Evolutionary conservation across 2,113 vertebrate genomes (phyloP), one percentile per base, ranked within the genome.

Genomic region (Passerina amoena): DNA sequence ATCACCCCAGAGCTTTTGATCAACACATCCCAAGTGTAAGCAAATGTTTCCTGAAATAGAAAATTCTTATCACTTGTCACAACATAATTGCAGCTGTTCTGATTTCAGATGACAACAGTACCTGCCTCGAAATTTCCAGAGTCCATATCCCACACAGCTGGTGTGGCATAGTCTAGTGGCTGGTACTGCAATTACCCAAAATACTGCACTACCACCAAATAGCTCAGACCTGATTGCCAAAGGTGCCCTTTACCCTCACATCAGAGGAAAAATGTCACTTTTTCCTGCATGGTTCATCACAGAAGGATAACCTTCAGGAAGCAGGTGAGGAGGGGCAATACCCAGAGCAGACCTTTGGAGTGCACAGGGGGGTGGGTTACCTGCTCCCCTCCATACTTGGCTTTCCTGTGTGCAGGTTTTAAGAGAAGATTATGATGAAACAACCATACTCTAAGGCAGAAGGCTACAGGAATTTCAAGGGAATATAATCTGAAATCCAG

Each of bases 1-100:
- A 66, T 94, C 82, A 90, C 37, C 31, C 53, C 48, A 56, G 70
- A 82, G 88, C 59, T 85, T 88, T 61, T 70, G 35, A 94, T 88
- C 90, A 90, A 88, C 94, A 92, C 64, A 77, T 92, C 44, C 16
- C 14, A 80, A 94, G 53, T 59, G 86, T 70, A 93, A 96, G 63
- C 59, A 86, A 92, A 65, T 20, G 27, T 45, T 82, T 81, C 78
- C 70, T 27, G 28, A 91, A 94, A 85, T 33, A 95, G 70, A 85
- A 75, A 79, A 87, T 54, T 60, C 57, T 79, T 82, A 84, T 72
- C 65, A 30, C 65, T 92, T 92, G 66, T 72, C 73, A 95, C 56
- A 76, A 53, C 12, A 18, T 65, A 95, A 91, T 50, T 90, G 57
- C 61, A 82, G 61, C 61, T 94, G 48, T 61, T 82, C 44, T 69